Evolutionary conservation across 2,113 vertebrate species (phyloP), one percentile per base, ranked within the genome.

Genomic region (Ellobius talpinus): DNA sequence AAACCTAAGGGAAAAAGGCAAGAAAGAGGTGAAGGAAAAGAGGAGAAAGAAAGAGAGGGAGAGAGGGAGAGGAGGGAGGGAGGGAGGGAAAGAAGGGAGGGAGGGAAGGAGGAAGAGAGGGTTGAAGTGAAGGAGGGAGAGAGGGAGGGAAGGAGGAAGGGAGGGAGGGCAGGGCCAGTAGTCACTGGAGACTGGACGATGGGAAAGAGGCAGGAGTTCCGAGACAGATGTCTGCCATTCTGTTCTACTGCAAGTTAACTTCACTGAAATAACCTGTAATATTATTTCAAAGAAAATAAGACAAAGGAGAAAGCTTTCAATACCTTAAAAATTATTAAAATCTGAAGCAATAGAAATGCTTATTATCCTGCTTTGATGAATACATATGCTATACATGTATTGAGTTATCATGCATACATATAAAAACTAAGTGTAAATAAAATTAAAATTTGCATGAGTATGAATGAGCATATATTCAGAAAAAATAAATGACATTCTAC

Each of bases 361-460:
- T 55, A 66, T 66, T 82, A 13, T 89, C 24, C 17, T 42, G 7
- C n/a, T 82, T 74, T 76, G 55, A 23, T 42, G 31, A 76, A 14
- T 90, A 14, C 17, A 36, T 23, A 36, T 36, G 68, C 9, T 42
- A 76, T 42, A 7, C 10, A 29, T 66, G 8, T 19, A 55, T 52
- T n/a, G 7, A 36, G 23, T 10, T 55, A 90, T 36, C 6, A 76
- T 42, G 5, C 26, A 36, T 39, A 29, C 33, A 23, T n/a, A 26
- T 16, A 90, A 52, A 23, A 26, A 42, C 50, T 42, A 36, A n/a
- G 4, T 26, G 12, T 65, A 16, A 84, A 74, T 73, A 33, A 63
- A 50, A 85, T 61, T 58, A 92, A 82, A 94, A 91, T 87, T 94
- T 97, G 74, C n/a, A 24, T 29, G 19, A 26, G 9, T 5, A 78